Evolutionary conservation across 1,140 invertebrate genomes (phyloP), one percentile per base, ranked within the genome.

Genomic region (Drosophila guanche): DNA sequence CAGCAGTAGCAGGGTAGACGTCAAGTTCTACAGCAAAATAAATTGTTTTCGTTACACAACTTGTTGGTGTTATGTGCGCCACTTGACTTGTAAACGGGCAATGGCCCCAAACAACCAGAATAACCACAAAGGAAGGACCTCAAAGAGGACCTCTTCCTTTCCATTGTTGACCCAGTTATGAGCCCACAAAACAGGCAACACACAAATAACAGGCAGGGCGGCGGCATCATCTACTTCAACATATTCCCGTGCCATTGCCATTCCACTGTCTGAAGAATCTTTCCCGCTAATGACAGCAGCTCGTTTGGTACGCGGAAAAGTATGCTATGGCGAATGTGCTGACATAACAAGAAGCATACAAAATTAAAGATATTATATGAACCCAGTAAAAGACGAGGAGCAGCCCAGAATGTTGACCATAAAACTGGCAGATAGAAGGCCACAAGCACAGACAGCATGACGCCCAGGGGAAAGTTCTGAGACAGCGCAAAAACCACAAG

Each of bases 331-430:
- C 58, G 53, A 85, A 85, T 76, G 70, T 79, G 80, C 80, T 85
- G 81, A 85, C 81, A 80, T 61, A 65, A 69, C 58, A 29, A 45
- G 45, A 59, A 54, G 57, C 50, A 71, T 81, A 75, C 86, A 74
- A 68, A 86, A 86, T 86, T 86, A 88, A 86, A 86, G 83, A 86
- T 78, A 81, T 81, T 78, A 81, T 81, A 85, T 81, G 65, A 80
- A 80, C 55, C 67, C 25, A 52, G 67, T 58, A 52, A 43, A 48
- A 40, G 40, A 29, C 16, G 66, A 20, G 10, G 23, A 40, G 16
- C 16, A 29, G 29, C 8, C 41, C 12, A 50, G 14, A 62, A 48
- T 55, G 69, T 62, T 72, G 69, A 63, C 78, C 77, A 66, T 71
- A 62, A 76, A 74, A 65, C 62, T 74, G 70, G 70, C 52, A 74